Base-by-base conservation (phyloP, 2,113 vertebrate genomes). In the Tonatia bakeri region DNA sequence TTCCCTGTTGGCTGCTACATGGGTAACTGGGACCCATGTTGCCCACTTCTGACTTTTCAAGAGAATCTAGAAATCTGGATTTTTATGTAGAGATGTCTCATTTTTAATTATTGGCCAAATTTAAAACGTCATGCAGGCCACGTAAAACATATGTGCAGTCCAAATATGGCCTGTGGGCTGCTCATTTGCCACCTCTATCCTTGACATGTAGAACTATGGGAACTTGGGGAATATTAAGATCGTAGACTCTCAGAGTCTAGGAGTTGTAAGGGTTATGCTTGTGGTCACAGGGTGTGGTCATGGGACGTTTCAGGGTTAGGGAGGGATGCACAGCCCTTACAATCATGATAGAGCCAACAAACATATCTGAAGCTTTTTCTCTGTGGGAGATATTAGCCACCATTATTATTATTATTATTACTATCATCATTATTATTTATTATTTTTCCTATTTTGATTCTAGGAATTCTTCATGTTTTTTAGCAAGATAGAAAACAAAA, bases 401-500 rank as follows among this genome's bases (percentile, higher is more conserved):
- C 10, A 15, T 45, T 61, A 38, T 12, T 17, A n/a, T 33, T 72
- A 28, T 43, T 31, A 67, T 14, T 22, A 24, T 54, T 54, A 54
- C 22, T 54, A 52, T 54, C 7, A 64, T 28, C 26, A 47, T 40
- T 61, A 36, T 1, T 52, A 38, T 47, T 12, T 47, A 43, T 11
- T 52, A 24, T 59, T 59, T 59, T 59, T 17, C 24, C n/a, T 54
- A 65, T 31, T 73, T 84, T 72, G 40, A 31, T 45, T 95, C 36
- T 91, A 72, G 85, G 81, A 54, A 81, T 70, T 67, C 56, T 80
- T 40, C 1, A 1, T 33, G 28, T 87, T 93, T 92, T 65, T 87
- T 65, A 84, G 72, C 67, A 94, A 95, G 75, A 47, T 59, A 56
- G 33, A 56, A 94, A 90, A 92, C 75, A 65, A 76, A 96, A 79